Evolutionary conservation across 1,140 invertebrate species (phyloP).

Genomic region (Carcinoscorpius rotundicauda): DNA sequence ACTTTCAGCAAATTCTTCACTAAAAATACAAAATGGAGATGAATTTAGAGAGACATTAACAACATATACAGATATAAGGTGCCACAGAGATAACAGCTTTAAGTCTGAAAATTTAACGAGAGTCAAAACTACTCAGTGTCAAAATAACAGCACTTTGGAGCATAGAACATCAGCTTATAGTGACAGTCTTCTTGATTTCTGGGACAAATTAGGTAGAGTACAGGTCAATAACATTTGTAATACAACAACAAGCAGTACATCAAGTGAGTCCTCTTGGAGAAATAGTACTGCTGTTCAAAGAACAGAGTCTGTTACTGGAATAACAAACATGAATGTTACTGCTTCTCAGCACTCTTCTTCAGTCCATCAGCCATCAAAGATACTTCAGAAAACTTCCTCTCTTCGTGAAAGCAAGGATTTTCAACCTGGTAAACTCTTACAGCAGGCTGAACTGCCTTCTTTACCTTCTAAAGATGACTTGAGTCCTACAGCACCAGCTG

Average conservation of each 20-base stretch:
- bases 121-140: not conserved
- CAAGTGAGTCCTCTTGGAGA: slow-evolving; percentile 10
- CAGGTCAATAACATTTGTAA: too few species aligned
- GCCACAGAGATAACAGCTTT: not conserved
- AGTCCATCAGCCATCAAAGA: slow-evolving; percentile 1
- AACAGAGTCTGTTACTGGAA: slow-evolving; percentile 22
- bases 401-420: too few species aligned
- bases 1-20: too few species aligned
- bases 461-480: slow-evolving; percentile 14
- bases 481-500: slow-evolving; percentile 44
- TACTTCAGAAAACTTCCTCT: too few species aligned
- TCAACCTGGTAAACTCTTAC: too few species aligned
- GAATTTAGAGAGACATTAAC: too few species aligned
- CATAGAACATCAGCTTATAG: too few species aligned
- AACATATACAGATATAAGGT: too few species aligned
- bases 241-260: not conserved
- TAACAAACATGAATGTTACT: slow-evolving; percentile 17
- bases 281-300: slow-evolving; percentile 15
- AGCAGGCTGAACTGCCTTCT: slow-evolving; percentile 4
- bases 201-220: too few species aligned
- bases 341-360: slow-evolving; percentile 20
- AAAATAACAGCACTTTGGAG: not conserved
- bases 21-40: too few species aligned
- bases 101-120: not conserved
- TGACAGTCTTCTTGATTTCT: not conserved